These are phyloP conservation scores for Caenorhabditis remanei DNA, from an alignment of 1,140 invertebrate species.

Conservation along the genomic window DNA sequence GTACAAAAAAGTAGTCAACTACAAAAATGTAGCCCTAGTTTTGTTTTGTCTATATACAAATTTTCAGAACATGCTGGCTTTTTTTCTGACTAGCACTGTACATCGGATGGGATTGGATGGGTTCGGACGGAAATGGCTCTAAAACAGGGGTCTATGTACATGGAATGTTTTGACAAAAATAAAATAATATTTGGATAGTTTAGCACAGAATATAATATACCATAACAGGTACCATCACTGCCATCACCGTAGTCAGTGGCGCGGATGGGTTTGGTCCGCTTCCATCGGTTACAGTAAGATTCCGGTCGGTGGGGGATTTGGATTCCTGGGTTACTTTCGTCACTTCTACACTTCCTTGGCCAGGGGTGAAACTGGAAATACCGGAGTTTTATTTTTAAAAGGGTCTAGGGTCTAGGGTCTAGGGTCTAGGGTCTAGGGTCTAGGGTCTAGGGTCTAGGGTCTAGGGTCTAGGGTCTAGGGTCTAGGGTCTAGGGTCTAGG, in stretches of 20 bases:
- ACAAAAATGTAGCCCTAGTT: too few relatives aligned
- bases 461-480: too few relatives aligned
- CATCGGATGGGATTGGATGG: too few relatives aligned
- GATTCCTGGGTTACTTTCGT: constrained; percentile 24
- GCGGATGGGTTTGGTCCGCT: not conserved
- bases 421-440: too few relatives aligned
- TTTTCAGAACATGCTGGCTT: too few relatives aligned
- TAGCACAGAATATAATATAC: not conserved
- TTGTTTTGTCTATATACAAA: too few relatives aligned
- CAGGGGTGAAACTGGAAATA: constrained; percentile 36
- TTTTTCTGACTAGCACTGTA: not conserved
- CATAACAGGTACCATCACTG: not conserved
- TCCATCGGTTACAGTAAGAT: constrained; percentile 10
- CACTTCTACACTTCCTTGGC: constrained; percentile 11
- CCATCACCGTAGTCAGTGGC: not conserved
- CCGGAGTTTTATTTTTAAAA: not conserved
- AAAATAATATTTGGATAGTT: not conserved
- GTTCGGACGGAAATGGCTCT: not conserved
- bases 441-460: too few relatives aligned
- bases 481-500: too few relatives aligned
- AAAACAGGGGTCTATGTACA: constrained; percentile 5
- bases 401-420: too few relatives aligned
- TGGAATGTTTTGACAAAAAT: not conserved
- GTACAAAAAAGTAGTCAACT: too few relatives aligned
- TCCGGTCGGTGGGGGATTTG: not conserved